Evolutionary conservation across 2,113 vertebrate genomes (phyloP), one percentile per base, ranked within the genome.

Genomic region (Manacus vitellinus): DNA sequence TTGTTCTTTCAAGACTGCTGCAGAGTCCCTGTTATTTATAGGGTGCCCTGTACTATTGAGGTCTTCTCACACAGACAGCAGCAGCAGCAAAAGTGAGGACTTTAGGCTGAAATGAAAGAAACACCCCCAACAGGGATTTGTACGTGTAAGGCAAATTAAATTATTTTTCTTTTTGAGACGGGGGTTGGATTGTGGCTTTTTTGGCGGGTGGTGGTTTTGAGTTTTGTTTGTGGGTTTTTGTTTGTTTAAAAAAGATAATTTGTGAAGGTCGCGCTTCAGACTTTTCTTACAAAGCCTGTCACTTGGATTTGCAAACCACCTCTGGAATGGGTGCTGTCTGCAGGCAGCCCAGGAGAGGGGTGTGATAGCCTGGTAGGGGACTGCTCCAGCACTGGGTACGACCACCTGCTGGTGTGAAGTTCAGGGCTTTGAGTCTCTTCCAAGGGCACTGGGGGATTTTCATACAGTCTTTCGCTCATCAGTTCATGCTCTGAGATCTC

Each of bases 321-420:
- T 17, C 49, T 51, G 68, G 14, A 44, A 63, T 0, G 0, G 37
- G 41, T 41, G 35, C 65, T 77, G 27, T 3, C 14, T 80, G 30
- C 81, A 91, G 47, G 28, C 31, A 74, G 44, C 7, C 55, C 61
- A 71, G 55, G n/a, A 77, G 30, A 70, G 28, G 15, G 6, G 7
- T 78, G 25, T 1, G 0, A 73, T 2, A 72, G 20, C 20, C 77
- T 18, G 4, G 30, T 2, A 5, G 62, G 27, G 22, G 19, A 59
- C 39, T 21, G 51, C 37, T 82, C 39, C 61, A 65, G 66, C 52
- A 35, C 54, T 2, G 4, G 17, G 30, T 28, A 59, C 1, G 2
- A 35, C 9, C 2, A 3, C 44, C 23, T 61, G 46, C 33, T 49
- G 30, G 14, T 14, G 4, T 9, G 15, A 81, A 46, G 18, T 10